Evolutionary conservation across 2,888 invertebrate species (phyloP).

Genomic region (Cataglyphis altisquamis): DNA sequence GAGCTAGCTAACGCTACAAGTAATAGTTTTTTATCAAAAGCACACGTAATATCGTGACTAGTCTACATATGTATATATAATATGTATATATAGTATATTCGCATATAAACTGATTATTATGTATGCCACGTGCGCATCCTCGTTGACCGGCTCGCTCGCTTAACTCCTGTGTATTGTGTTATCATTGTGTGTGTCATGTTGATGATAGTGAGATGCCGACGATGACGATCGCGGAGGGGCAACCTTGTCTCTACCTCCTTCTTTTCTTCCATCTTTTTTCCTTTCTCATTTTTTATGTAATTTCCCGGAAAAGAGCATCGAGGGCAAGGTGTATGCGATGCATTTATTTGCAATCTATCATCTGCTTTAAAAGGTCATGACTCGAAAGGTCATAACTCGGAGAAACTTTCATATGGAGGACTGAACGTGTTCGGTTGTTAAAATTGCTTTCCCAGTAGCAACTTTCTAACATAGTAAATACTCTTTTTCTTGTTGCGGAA

Average conservation of each 20-base stretch:
- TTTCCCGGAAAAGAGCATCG: conserved; percentile 16
- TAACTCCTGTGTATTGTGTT: conserved; percentile 3
- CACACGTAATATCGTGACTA: conserved; percentile 84
- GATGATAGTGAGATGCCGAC: not conserved
- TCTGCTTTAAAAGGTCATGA: conserved; percentile 10
- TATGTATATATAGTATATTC: conserved; percentile 79
- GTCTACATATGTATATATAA: conserved; percentile 82
- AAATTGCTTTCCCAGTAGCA: not conserved
- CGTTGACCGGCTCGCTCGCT: conserved; percentile 21
- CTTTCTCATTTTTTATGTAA: not conserved
- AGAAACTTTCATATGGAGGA: conserved; percentile 21
- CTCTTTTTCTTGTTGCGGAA: not conserved
- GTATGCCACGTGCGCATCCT: conserved; percentile 70
- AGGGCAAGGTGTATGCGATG: conserved; percentile 50
- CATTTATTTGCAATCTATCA: not conserved
- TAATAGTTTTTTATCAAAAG: conserved; percentile 85
- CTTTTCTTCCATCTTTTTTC: not conserved
- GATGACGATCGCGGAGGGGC: conserved; percentile 29
- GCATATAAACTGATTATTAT: conserved; percentile 80
- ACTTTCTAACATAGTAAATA: conserved; percentile 6
- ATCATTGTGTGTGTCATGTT: conserved; percentile 25
- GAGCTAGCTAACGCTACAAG: conserved; percentile 80
- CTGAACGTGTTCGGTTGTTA: conserved; percentile 7
- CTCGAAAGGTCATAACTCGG: conserved; percentile 18
- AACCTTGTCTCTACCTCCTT: not conserved